Percentiles rank a stretch among this genome's conserved stretches.
These are phyloP conservation scores for Sciurus carolinensis DNA, from an alignment of 2,797 vertebrate genomes.

Conservation along the genomic window DNA sequence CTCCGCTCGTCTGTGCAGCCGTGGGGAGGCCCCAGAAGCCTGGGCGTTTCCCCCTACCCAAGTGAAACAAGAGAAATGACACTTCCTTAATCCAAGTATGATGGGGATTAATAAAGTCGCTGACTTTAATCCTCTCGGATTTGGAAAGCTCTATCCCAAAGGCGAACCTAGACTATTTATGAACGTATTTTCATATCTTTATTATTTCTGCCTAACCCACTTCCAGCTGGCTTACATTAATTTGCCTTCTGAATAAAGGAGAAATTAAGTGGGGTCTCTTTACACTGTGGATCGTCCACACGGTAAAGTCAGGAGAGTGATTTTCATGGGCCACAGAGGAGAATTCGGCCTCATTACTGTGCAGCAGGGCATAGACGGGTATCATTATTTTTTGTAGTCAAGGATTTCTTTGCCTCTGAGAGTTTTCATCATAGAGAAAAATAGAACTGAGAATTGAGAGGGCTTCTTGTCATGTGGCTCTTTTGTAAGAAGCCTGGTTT, in stretches of 20 bases:
- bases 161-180: background rate
- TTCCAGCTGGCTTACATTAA: background rate
- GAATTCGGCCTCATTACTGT: background rate
- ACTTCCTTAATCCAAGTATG: background rate
- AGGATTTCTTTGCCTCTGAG: slow-evolving; percentile 44
- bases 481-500: background rate
- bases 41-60: background rate
- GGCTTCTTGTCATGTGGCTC: background rate
- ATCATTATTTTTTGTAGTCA: slow-evolving; percentile 26
- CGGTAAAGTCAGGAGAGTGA: background rate
- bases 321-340: slow-evolving; percentile 28
- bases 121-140: background rate
- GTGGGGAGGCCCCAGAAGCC: background rate
- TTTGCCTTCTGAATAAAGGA: slow-evolving; percentile 39
- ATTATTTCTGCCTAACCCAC: background rate
- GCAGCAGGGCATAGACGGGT: background rate
- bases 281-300: background rate
- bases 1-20: background rate
- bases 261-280: background rate
- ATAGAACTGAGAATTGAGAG: background rate
- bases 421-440: slow-evolving; percentile 65
- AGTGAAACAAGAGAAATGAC: background rate
- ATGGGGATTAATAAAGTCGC: background rate
- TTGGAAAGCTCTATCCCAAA: background rate
- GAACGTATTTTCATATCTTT: background rate